Evolutionary conservation across 2,888 invertebrate genomes (phyloP).

Genomic region (Eupithecia subumbrata): DNA sequence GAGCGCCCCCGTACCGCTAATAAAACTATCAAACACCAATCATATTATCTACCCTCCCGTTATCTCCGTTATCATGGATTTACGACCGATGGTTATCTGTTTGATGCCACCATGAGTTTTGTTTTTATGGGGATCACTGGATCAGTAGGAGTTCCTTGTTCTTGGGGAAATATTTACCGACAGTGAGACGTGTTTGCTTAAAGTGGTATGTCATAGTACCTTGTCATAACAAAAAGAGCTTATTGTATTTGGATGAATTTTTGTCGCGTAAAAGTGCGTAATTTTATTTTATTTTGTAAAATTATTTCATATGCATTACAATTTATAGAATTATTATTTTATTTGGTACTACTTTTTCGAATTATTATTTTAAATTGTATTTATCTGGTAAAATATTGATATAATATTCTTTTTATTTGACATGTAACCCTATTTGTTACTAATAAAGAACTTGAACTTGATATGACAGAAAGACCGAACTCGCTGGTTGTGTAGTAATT

Average conservation of each 20-base stretch:
- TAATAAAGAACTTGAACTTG: no score
- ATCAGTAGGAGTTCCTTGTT: background rate
- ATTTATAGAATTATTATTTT: no score
- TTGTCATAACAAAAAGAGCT: background rate
- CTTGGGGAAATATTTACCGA: conserved; percentile 3
- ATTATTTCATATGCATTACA: no score
- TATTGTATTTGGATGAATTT: no score
- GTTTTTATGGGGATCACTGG: conserved; percentile 22
- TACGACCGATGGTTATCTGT: conserved; percentile 28
- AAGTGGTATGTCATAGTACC: background rate
- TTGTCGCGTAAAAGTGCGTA: no score
- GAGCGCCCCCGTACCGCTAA: conserved; percentile 24
- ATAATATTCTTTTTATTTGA: no score
- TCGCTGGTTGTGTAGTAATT: background rate
- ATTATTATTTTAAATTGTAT: no score
- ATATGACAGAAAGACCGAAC: background rate
- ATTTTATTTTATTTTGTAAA: no score
- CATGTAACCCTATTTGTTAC: no score
- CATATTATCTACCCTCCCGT: conserved; percentile 39
- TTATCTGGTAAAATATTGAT: no score
- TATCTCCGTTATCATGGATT: conserved; percentile 28
- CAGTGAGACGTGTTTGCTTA: background rate
- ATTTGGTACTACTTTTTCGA: no score
- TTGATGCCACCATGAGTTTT: conserved; percentile 29
- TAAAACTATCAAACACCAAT: conserved; percentile 46